Evolutionary conservation across 2,888 invertebrate species (phyloP), one percentile per base, ranked within the genome.

Genomic region (Endotricha flammealis): DNA sequence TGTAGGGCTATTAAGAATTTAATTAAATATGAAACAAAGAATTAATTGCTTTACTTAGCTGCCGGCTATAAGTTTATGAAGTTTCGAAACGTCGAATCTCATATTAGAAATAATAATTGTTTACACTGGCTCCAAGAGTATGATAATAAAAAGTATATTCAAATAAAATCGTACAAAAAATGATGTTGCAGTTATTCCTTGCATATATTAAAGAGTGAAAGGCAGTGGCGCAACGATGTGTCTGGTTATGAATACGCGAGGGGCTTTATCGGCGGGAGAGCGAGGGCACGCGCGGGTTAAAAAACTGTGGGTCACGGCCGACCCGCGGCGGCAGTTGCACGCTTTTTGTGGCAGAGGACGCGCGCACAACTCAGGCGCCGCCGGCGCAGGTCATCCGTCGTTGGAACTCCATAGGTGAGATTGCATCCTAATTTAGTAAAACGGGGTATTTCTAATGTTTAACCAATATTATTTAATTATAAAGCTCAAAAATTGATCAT

Each of bases 171-270:
- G n/a, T n/a, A n/a, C n/a, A n/a, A n/a, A n/a, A n/a, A n/a, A n/a
- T n/a, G n/a, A n/a, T n/a, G n/a, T n/a, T n/a, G n/a, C n/a, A n/a
- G n/a, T n/a, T n/a, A n/a, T 27, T 27, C 7, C 5, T 8, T 12
- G 12, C 27, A n/a, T 27, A 11, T 11, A 27, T 27, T 27, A 27
- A 7, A 7, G 6, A 12, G 27, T 12, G 4, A 27, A 12, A 12
- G 20, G 6, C n/a, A 6, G 11, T 12, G 12, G 27, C 12, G 44
- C 53, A 52, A 60, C 65, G 64, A 71, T 51, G 70, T 62, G 62
- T 64, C 58, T 61, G 59, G 69, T 65, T 70, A 73, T 81, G 78
- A 71, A 76, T 79, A 77, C 70, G 81, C 68, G 78, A 83, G 86
- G 85, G 83, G 80, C 70, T 64, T 63, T 64, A 65, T 50, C 47